These are phyloP conservation scores for Marmota monax DNA, from an alignment of 2,113 vertebrate genomes.

Conservation along the genomic window DNA sequence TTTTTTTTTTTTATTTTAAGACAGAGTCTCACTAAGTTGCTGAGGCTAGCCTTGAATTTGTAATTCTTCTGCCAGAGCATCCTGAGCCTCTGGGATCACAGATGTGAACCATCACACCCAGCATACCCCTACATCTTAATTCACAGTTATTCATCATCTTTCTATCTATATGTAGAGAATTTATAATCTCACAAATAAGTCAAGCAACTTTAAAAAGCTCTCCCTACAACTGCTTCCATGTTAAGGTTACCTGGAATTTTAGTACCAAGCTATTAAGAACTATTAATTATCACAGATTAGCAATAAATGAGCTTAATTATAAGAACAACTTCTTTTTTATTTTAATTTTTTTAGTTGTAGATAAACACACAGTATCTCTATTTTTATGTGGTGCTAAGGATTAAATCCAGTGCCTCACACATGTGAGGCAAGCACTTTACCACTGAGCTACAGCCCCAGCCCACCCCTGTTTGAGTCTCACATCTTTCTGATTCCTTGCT, in stretches of 20 bases:
- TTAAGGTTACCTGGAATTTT: conserved; percentile 25
- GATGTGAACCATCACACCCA: no score
- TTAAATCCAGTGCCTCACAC: no score
- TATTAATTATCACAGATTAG: not conserved
- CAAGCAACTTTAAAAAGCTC: not conserved
- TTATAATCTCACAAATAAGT: not conserved
- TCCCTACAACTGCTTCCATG: not conserved
- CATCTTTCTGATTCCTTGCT: not conserved
- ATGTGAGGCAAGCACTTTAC: no score
- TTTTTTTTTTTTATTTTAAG: no score
- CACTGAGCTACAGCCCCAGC: no score
- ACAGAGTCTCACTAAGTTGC: no score
- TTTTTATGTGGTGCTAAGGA: no score
- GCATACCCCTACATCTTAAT: not conserved
- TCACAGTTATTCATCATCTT: not conserved
- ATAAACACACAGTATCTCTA: no score
- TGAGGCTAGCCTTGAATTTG: no score
- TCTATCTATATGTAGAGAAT: not conserved
- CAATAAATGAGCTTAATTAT: not conserved
- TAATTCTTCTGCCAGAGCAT: no score
- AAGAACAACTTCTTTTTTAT: not conserved
- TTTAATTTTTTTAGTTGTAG: no score
- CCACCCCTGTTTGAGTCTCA: not conserved
- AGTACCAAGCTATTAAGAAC: not conserved
- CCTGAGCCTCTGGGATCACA: no score